Evolutionary conservation across 2,888 invertebrate species (phyloP).

Genomic region (Abrostola tripartita): DNA sequence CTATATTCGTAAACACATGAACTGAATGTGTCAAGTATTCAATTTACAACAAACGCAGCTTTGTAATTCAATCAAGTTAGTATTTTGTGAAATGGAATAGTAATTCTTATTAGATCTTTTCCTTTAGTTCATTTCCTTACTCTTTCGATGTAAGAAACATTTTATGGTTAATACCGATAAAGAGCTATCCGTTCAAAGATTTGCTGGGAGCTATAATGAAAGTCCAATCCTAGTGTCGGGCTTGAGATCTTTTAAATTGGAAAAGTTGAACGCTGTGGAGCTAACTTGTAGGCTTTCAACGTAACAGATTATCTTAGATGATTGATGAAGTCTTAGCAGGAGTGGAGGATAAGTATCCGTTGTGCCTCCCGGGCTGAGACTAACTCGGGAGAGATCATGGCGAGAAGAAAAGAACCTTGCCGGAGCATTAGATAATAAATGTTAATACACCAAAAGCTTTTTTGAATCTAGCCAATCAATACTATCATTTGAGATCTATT

Average conservation of each 20-base stretch:
- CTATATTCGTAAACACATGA: no score
- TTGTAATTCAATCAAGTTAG: no score
- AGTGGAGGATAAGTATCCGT: slow-evolving; percentile 12
- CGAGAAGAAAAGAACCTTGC: no score
- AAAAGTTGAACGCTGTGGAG: slow-evolving; percentile 30
- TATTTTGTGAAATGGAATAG: no score
- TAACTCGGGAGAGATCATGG: slow-evolving; percentile 5
- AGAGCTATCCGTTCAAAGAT: neutral
- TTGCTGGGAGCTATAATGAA: slow-evolving; percentile 16
- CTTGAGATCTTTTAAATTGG: slow-evolving; percentile 39
- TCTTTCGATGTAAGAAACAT: neutral
- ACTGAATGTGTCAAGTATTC: no score
- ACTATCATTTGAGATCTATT: no score
- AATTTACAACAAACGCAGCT: no score
- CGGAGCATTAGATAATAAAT: no score
- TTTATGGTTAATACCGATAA: neutral
- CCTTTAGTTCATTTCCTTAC: no score
- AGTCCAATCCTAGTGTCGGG: slow-evolving; percentile 27
- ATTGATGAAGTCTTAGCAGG: slow-evolving; percentile 29
- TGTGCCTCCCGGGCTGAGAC: slow-evolving; percentile 1
- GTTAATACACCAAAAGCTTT: no score
- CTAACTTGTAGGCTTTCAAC: slow-evolving; percentile 17
- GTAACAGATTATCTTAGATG: slow-evolving; percentile 27
- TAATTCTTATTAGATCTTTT: no score
- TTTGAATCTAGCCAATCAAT: no score